Evolutionary conservation across 2,888 invertebrate species (phyloP).

Genomic region (Amphiduros pacificus): DNA sequence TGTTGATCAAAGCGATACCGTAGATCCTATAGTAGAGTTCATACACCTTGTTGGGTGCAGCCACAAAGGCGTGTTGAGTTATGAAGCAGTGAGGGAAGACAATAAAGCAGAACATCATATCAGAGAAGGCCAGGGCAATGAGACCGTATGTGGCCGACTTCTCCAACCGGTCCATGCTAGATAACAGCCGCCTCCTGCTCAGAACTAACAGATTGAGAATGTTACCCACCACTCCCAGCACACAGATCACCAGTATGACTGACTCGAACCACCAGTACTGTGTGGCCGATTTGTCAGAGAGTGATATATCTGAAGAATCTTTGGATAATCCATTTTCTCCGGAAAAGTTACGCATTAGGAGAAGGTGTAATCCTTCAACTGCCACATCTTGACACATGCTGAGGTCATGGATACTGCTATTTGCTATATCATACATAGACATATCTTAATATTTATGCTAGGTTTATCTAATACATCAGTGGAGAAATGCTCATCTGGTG

Average conservation of each 20-base stretch:
- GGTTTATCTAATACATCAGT: too few relatives aligned
- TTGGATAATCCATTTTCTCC: too few relatives aligned
- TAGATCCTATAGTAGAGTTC: constrained; percentile 44
- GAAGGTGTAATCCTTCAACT: too few relatives aligned
- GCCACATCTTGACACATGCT: too few relatives aligned
- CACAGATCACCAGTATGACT: constrained; percentile 71
- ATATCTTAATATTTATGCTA: too few relatives aligned
- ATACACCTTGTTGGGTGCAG: constrained; percentile 65
- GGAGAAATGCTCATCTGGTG: too few relatives aligned
- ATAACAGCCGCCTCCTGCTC: constrained; percentile 63
- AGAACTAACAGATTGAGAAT: constrained; percentile 76
- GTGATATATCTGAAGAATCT: too few relatives aligned
- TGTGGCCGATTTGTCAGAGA: too few relatives aligned
- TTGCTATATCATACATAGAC: too few relatives aligned
- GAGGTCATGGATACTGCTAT: too few relatives aligned
- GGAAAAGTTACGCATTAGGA: too few relatives aligned
- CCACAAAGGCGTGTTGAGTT: constrained; percentile 36
- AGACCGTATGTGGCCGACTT: constrained; percentile 77
- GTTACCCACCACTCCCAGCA: constrained; percentile 76
- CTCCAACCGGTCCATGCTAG: constrained; percentile 69
- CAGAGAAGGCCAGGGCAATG: constrained; percentile 75
- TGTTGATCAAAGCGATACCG: constrained; percentile 45
- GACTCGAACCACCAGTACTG: constrained; percentile 52
- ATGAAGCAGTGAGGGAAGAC: constrained; percentile 65
- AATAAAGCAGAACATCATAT: constrained; percentile 64